Base-by-base conservation (phyloP, 2,797 vertebrate genomes). In the Adelosebastes latens region DNA sequence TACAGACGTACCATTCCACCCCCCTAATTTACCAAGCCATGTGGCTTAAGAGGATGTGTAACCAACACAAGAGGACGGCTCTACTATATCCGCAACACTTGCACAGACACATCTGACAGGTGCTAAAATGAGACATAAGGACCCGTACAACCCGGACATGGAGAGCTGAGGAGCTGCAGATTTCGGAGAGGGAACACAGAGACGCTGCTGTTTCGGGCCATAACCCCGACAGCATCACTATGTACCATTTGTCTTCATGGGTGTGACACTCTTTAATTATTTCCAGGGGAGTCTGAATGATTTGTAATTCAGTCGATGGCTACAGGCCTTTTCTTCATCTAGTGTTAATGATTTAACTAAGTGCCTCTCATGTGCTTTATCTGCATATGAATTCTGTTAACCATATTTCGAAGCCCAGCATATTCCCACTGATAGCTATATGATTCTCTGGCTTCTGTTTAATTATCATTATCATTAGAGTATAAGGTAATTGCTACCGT, bases 281-380 rank as follows among this genome's bases (percentile, higher is more conserved):
- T 87, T 86, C 83, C 78, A 87, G 52, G 71, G 79, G 77, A 85
- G 36, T 68, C 81, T 71, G 76, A 88, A 84, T 86, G 82, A 93
- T 90, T 89, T 89, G 82, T 85, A 78, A 91, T 87, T 88, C 60
- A 85, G 71, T 86, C 78, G 58, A 83, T 86, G 77, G 88, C 79
- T 87, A 71, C 27, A 13, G 77, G 81, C 63, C 75, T 90, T 90
- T 89, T 87, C 85, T 85, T 90, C 84, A 87, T 87, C 79, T 82
- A n/a, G 81, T 80, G 82, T 87, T 92, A 91, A 91, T 86, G 83
- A 86, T 93, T 91, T 90, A 84, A 85, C 87, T 83, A 91, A 92
- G 89, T 88, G 83, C 66, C 88, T 89, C 88, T 87, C 49, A 25
- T 87, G 77, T 80, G 80, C 78, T 87, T 88, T 83, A 90, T 88